Percentiles rank a stretch among this genome's conserved stretches.
These are phyloP conservation scores for Brachyrhaphis roseni DNA, from an alignment of 2,797 vertebrate species.

Conservation along the genomic window DNA sequence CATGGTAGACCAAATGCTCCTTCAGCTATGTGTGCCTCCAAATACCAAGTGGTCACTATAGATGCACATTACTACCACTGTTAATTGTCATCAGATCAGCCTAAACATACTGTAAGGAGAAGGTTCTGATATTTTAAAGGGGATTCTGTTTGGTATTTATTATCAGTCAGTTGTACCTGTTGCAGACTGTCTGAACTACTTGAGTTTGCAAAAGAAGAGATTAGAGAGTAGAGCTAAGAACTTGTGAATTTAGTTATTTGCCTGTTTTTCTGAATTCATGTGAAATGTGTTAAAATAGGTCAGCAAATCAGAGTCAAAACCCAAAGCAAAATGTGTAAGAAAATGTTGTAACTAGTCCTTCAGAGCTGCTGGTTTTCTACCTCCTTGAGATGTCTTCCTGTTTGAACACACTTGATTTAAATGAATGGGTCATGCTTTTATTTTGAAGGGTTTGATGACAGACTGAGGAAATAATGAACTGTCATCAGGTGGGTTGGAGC, in stretches of 20 bases:
- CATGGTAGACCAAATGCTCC: neutral
- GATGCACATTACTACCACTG: neutral
- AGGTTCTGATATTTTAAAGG: neutral
- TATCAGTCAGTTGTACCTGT: neutral
- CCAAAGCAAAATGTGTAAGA: neutral
- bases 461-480: neutral
- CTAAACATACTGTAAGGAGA: neutral
- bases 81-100: neutral
- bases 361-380: neutral
- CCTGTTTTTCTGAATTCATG: neutral
- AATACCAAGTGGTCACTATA: neutral
- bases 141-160: neutral
- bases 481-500: neutral
- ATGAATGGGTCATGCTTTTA: neutral
- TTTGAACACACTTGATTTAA: slow-evolving; percentile 4
- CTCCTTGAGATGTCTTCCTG: neutral
- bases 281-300: neutral
- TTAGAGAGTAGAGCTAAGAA: neutral
- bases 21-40: neutral
- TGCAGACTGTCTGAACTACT: neutral
- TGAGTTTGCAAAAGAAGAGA: neutral
- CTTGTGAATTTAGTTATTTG: neutral
- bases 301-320: neutral
- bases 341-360: neutral
- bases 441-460: neutral